Base-by-base conservation (phyloP, 2,797 vertebrate species). In the Poeciliopsis gracilis region DNA sequence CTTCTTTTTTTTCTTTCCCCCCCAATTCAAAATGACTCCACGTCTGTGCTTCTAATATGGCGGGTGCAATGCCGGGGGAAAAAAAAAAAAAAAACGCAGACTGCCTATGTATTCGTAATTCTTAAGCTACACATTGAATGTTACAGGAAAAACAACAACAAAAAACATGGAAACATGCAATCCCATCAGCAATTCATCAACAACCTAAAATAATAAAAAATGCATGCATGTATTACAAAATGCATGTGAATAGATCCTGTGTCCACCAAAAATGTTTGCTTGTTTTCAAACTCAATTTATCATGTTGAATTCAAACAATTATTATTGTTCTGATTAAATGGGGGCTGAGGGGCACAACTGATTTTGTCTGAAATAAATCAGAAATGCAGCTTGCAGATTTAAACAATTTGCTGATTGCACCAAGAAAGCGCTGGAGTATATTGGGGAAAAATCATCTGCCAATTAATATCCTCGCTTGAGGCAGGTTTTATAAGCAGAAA, bases 31-130 rank as follows among this genome's bases (percentile, higher is more conserved):
- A 95, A 94, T 91, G 91, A 93, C 92, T 93, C 94, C 93, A 91
- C 92, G 94, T 90, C 93, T 94, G 91, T 87, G 91, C 88, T 95
- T 94, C 91, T 95, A 96, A 96, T 94, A 96, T 96, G 95, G 95
- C 95, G 95, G 92, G 90, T 92, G 92, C 91, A 93, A 90, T 88
- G 93, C 89, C 78, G 91, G 89, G 87, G 93, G 89, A 85, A 25
- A 25, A 53, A 53, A 18, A 87, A 86, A 92, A 89, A 85, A 51
- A 89, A 92, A 91, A 13, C 79, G 82, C 81, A 87, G 87, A 81
- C 83, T 90, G 85, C 83, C 87, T 87, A 89, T 92, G 89, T 93
- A 85, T 91, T 91, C 84, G 85, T 80, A 87, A 90, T 91, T 70
- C 70, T 57, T 45, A 77, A 87, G 69, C 82, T 55, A 28, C 75